Percentiles rank a stretch among this genome's conserved stretches.
Conservation (phyloP, 2,888 invertebrate species). For the Drosophila meridiana region DNA sequence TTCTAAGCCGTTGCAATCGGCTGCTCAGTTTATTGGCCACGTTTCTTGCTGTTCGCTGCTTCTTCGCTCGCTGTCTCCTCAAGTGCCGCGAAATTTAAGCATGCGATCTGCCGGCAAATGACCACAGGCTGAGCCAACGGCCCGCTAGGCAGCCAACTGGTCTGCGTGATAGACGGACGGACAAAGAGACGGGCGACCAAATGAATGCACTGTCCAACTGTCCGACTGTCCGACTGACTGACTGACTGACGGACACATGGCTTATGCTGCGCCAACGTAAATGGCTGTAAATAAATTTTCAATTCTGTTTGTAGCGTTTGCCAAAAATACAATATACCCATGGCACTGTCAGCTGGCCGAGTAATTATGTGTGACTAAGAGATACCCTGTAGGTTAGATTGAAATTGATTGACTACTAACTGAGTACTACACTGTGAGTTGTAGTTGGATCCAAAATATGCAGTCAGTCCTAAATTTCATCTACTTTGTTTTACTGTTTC, state of each 20-base stretch:
- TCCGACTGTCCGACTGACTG: constrained; percentile 10
- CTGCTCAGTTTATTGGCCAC: constrained; percentile 74
- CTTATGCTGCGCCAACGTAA: constrained; percentile 78
- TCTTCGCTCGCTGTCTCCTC: constrained; percentile 1
- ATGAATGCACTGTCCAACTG: background rate
- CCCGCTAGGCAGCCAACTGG: constrained; percentile 10
- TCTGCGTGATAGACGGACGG: constrained; percentile 11
- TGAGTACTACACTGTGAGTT: too few species aligned
- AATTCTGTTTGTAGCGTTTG: constrained; percentile 76
- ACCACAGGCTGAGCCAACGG: constrained; percentile 31
- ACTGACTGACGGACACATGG: constrained; percentile 73
- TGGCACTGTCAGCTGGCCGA: constrained; percentile 35
- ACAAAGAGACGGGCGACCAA: background rate
- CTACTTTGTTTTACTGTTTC: too few species aligned
- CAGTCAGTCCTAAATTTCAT: too few species aligned
- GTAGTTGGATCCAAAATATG: too few species aligned
- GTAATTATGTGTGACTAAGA: too few species aligned
- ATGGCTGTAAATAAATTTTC: constrained; percentile 80
- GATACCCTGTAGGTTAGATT: background rate
- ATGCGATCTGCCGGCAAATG: constrained; percentile 47
- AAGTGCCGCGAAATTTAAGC: constrained; percentile 35
- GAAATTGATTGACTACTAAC: background rate
- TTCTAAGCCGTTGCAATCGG: constrained; percentile 54
- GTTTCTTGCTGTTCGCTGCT: constrained; percentile 33
- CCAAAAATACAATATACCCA: constrained; percentile 62